Evolutionary conservation across 2,888 invertebrate species (phyloP).

Genomic region (Oxytorus armatus): DNA sequence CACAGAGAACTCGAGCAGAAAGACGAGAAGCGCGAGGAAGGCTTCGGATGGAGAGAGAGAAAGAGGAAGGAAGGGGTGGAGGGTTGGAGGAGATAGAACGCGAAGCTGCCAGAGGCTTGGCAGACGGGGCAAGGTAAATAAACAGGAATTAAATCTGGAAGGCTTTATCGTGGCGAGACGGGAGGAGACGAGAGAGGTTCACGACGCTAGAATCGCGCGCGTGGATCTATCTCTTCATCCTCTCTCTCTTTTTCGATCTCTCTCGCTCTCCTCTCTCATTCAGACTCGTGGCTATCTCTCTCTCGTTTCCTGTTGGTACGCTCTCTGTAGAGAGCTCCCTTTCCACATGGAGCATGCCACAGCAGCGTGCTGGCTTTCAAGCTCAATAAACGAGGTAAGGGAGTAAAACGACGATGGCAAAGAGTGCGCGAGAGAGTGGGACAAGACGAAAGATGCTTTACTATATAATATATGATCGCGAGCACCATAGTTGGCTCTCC

Average conservation of each 20-base stretch:
- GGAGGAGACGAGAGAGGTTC: conserved; percentile 34
- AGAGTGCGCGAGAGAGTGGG: conserved; percentile 36
- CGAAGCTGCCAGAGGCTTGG: conserved; percentile 71
- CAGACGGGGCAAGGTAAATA: conserved; percentile 81
- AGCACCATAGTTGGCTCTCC: conserved; percentile 35
- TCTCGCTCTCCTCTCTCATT: conserved; percentile 27
- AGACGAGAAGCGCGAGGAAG: conserved; percentile 51
- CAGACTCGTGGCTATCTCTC: conserved; percentile 21
- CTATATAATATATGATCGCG: conserved; percentile 26
- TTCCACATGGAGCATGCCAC: conserved; percentile 59
- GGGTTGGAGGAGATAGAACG: conserved; percentile 68
- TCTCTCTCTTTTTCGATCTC: conserved; percentile 30
- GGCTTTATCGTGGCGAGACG: conserved; percentile 76
- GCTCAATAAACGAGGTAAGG: conserved; percentile 55
- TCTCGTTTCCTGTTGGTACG: conserved; percentile 53
- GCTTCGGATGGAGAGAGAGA: conserved; percentile 52
- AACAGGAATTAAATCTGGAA: conserved; percentile 84
- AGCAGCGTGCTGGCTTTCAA: conserved; percentile 67
- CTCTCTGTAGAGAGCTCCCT: conserved; percentile 38
- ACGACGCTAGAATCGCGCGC: conserved; percentile 54
- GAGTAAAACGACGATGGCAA: conserved; percentile 30
- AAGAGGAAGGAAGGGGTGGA: conserved; percentile 62
- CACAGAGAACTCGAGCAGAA: conserved; percentile 26
- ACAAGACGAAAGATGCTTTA: conserved; percentile 25
- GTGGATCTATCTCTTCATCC: conserved; percentile 56